Evolutionary conservation across 2,797 vertebrate species (phyloP), one percentile per base, ranked within the genome.

Genomic region (Acipenser oxyrinchus): DNA sequence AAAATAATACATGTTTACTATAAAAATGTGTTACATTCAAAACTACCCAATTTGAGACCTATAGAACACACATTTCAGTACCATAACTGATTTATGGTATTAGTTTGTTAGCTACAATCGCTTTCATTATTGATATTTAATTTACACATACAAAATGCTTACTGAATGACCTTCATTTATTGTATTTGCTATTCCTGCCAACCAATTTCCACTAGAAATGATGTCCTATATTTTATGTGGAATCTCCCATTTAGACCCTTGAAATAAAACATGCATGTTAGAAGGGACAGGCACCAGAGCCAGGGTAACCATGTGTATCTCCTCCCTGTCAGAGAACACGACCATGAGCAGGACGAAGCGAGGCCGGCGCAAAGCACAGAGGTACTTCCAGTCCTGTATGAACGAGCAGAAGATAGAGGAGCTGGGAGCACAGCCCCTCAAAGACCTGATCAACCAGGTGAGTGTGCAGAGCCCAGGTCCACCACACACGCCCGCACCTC

Each of bases 361-460:
- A 92, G 66, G 94, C 96, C 0, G 95, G 98, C 1, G 72, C 86
- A 84, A 71, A 99, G 99, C 75, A 90, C 93, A 1, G 78, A 83
- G 82, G 3, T 99, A 98, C 71, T 99, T 95, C 83, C 90, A 90
- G 68, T 89, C 96, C 7, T 99, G 97, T 75, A 95, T 99, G 97
- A 99, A 94, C 0, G 96, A 98, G 77, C 84, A 81, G 74, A 95
- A 91, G 78, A 98, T 99, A 0, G 92, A 97, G 79, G 89, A 89
- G 60, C 88, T 98, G 63, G 91, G 89, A 1, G 91, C 93, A 1
- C 76, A 89, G 63, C 97, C 97, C 0, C 0, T 99, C 10, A 74
- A 88, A 73, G 86, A 95, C 48, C 88, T 97, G 68, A 95, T 99
- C 64, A 87, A 84, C 66, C 89, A 93, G 92, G 97, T 98, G 76